A percentile compares a stretch with the other conserved stretches of the same genome.
phyloP scores from a whole-genome alignment of 1,140 invertebrate genomes.

The Venturia canescens region DNA sequence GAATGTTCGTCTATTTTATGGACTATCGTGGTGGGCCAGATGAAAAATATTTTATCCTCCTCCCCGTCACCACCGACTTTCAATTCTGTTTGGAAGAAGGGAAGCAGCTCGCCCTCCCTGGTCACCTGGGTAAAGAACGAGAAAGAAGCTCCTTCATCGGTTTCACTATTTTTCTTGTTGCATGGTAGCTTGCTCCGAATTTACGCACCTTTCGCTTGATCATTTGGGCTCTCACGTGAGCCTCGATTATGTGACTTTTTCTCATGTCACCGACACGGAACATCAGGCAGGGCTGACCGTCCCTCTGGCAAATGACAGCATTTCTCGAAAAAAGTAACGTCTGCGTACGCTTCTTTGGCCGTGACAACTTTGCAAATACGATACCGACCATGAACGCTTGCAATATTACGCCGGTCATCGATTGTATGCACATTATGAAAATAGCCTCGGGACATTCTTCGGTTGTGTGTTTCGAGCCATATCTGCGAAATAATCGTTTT shows the following conservation, averaged over 20 bases:
- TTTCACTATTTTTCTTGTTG: neutral
- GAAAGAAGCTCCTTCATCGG: neutral
- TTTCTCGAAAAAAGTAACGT: slow-evolving; percentile 97
- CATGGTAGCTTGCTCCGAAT: neutral
- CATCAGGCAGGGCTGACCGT: slow-evolving; percentile 95
- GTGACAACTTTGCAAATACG: slow-evolving; percentile 97
- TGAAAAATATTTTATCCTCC: slow-evolving; percentile 91
- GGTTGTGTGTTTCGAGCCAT: slow-evolving; percentile 68
- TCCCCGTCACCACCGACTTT: slow-evolving; percentile 90
- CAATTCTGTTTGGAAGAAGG: slow-evolving; percentile 90
- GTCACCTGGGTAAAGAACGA: slow-evolving; percentile 75
- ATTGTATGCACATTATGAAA: slow-evolving; percentile 98
- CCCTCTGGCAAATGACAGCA: slow-evolving; percentile 93
- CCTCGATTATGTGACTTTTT: slow-evolving; percentile 98
- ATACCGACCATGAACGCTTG: slow-evolving; percentile 94
- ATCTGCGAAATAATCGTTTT: slow-evolving; percentile 53
- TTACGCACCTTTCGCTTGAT: slow-evolving; percentile 86
- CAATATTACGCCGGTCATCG: slow-evolving; percentile 96
- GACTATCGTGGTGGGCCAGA: slow-evolving; percentile 95
- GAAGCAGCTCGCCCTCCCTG: slow-evolving; percentile 90
- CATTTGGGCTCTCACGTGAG: slow-evolving; percentile 92
- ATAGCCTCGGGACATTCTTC: slow-evolving; percentile 95
- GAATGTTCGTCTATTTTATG: slow-evolving; percentile 89
- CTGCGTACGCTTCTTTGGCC: slow-evolving; percentile 97
- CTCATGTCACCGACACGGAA: slow-evolving; percentile 99